phyloP scores from a whole-genome alignment of 2,797 vertebrate species.

The Platyrinchus mystaceus region DNA sequence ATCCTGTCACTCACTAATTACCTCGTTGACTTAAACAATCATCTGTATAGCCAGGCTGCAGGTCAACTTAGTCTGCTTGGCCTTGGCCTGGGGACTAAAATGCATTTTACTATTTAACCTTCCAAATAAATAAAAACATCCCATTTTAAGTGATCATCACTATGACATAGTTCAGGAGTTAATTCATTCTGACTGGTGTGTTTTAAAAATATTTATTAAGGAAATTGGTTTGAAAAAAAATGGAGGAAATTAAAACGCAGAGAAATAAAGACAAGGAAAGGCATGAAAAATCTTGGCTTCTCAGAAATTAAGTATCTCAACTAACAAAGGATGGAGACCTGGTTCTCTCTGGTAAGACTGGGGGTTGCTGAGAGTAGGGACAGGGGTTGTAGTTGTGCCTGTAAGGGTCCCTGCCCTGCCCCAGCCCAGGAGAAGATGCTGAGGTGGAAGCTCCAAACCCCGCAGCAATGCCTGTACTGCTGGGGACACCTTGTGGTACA shows the following conservation, averaged over 20 bases:
- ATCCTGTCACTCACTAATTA: not conserved
- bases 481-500: slow-evolving; percentile 60
- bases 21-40: not conserved
- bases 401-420: not conserved
- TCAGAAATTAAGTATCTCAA: not conserved
- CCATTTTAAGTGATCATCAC: not conserved
- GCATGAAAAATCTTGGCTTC: not conserved
- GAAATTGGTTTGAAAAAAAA: not conserved
- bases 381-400: not conserved
- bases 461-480: not conserved
- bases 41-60: not conserved
- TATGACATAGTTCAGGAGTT: not conserved
- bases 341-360: not conserved
- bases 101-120: not conserved
- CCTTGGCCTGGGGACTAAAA: not conserved
- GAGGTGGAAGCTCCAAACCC: not conserved
- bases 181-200: not conserved
- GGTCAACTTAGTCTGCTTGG: not conserved
- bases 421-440: not conserved
- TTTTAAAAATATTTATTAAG: not conserved
- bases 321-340: not conserved
- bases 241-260: not conserved
- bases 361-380: not conserved
- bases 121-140: not conserved
- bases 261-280: not conserved